These are phyloP conservation scores for Rhagoletis zephyria DNA, from an alignment of 1,140 invertebrate genomes.

Conservation along the genomic window DNA sequence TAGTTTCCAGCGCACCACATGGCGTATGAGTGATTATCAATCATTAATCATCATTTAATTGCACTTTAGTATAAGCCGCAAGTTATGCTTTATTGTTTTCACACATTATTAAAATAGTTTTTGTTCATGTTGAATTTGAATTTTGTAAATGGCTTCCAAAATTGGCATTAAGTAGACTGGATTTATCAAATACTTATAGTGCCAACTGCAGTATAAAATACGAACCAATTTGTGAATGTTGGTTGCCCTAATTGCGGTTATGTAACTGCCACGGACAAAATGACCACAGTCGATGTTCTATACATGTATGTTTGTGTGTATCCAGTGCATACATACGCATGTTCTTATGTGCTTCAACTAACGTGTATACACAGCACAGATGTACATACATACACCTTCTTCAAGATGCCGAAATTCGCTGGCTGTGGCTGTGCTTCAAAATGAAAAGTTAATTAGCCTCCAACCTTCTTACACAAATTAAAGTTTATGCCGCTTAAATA, in stretches of 20 bases:
- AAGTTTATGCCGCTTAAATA: neutral
- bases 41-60: conserved; percentile 32
- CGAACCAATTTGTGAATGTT: neutral
- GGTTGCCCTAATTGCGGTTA: neutral
- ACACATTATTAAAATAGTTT: neutral
- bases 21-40: conserved; percentile 29
- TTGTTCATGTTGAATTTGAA: neutral
- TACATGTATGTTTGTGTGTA: neutral
- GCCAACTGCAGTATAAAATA: neutral
- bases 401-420: neutral
- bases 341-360: neutral
- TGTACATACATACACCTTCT: neutral
- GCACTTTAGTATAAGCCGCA: conserved; percentile 16
- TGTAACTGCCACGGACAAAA: neutral
- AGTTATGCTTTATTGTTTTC: conserved; percentile 16
- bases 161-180: neutral
- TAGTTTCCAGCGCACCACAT: no score
- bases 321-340: neutral
- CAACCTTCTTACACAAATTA: neutral
- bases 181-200: neutral
- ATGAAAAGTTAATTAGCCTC: conserved; percentile 1
- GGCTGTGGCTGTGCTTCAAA: neutral
- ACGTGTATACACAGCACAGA: no score
- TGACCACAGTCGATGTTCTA: neutral
- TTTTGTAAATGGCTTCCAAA: neutral